phyloP scores from a whole-genome alignment of 2,888 invertebrate genomes.

The Branchellion lobata region DNA sequence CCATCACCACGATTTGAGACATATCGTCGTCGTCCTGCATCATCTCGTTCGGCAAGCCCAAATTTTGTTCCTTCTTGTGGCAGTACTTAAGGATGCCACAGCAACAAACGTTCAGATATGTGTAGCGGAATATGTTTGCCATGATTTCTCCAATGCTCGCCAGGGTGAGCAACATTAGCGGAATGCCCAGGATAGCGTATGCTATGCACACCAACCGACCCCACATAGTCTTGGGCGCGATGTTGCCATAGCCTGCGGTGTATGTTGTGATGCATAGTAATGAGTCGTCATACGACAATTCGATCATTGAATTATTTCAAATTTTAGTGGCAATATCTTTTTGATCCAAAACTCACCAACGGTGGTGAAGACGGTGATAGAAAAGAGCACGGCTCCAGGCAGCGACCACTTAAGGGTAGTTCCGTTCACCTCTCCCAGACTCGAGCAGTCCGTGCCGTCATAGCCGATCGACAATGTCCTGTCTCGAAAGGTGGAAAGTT shows the following conservation, averaged over 20 bases:
- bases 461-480: slow-evolving; percentile 59
- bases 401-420: slow-evolving; percentile 60
- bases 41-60: slow-evolving; percentile 23
- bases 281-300: too few species aligned
- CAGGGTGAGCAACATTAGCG: slow-evolving; percentile 65
- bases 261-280: too few species aligned
- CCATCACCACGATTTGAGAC: slow-evolving; percentile 54
- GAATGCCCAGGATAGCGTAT: slow-evolving; percentile 64
- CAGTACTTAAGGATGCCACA: slow-evolving; percentile 54
- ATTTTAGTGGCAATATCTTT: too few species aligned
- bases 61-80: slow-evolving; percentile 31
- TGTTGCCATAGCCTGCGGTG: slow-evolving; percentile 61
- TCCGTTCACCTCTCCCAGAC: slow-evolving; percentile 56
- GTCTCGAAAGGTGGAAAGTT: slow-evolving; percentile 55
- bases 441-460: slow-evolving; percentile 58
- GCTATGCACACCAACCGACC: slow-evolving; percentile 62
- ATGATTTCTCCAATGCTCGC: slow-evolving; percentile 66
- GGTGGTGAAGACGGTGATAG: slow-evolving; percentile 61
- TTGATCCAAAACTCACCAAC: slow-evolving; percentile 61
- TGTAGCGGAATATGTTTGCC: slow-evolving; percentile 59
- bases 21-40: slow-evolving; percentile 43
- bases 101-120: slow-evolving; percentile 56
- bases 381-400: slow-evolving; percentile 60
- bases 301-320: too few species aligned
- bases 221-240: slow-evolving; percentile 61